phyloP scores from a whole-genome alignment of 2,888 invertebrate genomes.

The Meloe dianella region DNA sequence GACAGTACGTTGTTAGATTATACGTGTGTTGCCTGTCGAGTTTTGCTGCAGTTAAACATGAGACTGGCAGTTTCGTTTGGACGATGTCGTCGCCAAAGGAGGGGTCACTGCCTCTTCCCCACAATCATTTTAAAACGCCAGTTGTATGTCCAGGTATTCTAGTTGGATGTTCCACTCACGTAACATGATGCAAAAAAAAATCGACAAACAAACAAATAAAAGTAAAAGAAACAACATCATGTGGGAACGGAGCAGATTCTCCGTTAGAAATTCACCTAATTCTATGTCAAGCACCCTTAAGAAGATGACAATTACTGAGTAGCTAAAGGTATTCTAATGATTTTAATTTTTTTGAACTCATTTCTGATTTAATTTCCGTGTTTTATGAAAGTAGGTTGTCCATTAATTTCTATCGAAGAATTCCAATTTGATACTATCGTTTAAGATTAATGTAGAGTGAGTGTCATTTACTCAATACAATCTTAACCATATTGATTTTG shows the following conservation, averaged over 20 bases:
- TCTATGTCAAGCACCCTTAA: background rate
- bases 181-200: conserved; percentile 14
- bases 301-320: background rate
- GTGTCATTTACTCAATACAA: background rate
- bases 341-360: background rate
- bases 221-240: background rate
- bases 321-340: too few relatives aligned
- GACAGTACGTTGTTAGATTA: background rate
- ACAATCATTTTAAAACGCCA: conserved; percentile 42
- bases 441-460: background rate
- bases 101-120: conserved; percentile 35
- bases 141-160: conserved; percentile 32
- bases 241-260: background rate
- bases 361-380: background rate
- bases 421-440: background rate
- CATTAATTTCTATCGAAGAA: background rate
- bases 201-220: background rate
- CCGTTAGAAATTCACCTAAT: background rate
- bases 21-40: background rate
- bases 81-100: conserved; percentile 26
- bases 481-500: background rate
- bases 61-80: conserved; percentile 23
- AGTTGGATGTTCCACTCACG: conserved; percentile 34
- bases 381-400: conserved; percentile 9
- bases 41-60: conserved; percentile 9